Conservation (phyloP, 2,797 vertebrate species). For the Chloroceryle amazona region DNA sequence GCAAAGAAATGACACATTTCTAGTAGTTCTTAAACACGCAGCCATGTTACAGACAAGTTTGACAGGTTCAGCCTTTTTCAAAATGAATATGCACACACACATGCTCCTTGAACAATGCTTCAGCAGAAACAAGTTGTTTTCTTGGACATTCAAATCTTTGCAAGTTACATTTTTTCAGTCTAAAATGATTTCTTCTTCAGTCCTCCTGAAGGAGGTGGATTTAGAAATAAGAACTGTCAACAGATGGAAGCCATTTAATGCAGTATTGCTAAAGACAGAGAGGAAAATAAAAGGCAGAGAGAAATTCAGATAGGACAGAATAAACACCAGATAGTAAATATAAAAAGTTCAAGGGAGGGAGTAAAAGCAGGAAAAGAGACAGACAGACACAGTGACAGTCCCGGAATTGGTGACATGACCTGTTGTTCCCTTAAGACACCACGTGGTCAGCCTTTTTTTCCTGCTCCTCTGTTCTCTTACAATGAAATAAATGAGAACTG, state of each 20-base stretch:
- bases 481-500: conserved; percentile 14
- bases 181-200: not conserved
- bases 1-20: conserved; percentile 3
- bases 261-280: not conserved
- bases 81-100: not conserved
- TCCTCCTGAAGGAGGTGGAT: not conserved
- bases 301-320: not conserved
- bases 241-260: not conserved
- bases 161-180: not conserved
- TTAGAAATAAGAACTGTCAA: not conserved
- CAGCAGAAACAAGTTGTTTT: not conserved
- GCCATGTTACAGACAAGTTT: not conserved
- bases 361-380: not conserved
- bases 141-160: not conserved
- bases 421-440: not conserved
- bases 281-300: not conserved
- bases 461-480: not conserved
- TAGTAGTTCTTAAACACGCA: not conserved
- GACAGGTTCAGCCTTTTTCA: not conserved
- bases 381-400: not conserved
- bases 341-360: not conserved
- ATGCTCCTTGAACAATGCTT: not conserved
- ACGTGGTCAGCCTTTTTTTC: not conserved
- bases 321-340: not conserved
- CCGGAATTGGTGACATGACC: not conserved